Conservation (phyloP, 2,113 vertebrate species). For the Dasypus novemcinctus region DNA sequence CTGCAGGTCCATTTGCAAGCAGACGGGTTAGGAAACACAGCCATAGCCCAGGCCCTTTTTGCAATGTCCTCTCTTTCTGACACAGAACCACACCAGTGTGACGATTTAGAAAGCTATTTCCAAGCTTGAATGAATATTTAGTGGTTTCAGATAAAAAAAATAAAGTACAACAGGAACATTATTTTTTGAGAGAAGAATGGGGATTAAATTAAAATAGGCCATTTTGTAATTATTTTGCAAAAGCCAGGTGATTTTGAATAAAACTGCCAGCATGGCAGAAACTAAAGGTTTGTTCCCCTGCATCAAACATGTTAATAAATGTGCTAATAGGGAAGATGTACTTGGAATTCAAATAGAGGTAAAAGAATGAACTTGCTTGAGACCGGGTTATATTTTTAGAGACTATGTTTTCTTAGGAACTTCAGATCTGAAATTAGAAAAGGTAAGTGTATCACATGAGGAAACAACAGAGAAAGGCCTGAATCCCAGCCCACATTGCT, state of each 20-base stretch:
- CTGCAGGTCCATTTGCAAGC: neutral
- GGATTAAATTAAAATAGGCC: constrained; percentile 46
- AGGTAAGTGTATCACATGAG: neutral
- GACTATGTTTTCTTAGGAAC: neutral
- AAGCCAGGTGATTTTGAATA: constrained; percentile 60
- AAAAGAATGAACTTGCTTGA: neutral
- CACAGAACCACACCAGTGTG: neutral
- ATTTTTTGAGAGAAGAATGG: constrained; percentile 34
- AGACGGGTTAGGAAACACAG: neutral
- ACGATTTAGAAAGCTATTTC: neutral
- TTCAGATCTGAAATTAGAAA: neutral
- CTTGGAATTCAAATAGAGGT: constrained; percentile 53
- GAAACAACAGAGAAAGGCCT: neutral
- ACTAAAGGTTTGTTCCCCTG: neutral
- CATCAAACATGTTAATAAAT: constrained; percentile 4
- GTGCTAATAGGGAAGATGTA: neutral
- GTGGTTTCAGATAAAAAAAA: neutral
- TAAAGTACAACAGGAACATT: neutral
- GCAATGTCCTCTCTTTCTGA: neutral
- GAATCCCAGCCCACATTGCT: neutral
- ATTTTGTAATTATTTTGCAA: constrained; percentile 66
- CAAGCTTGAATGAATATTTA: neutral
- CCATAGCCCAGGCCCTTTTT: neutral
- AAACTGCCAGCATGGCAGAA: constrained; percentile 28
- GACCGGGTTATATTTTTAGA: constrained; percentile 18